Evolutionary conservation across 2,797 vertebrate species (phyloP).

Genomic region (Capromys pilorides): DNA sequence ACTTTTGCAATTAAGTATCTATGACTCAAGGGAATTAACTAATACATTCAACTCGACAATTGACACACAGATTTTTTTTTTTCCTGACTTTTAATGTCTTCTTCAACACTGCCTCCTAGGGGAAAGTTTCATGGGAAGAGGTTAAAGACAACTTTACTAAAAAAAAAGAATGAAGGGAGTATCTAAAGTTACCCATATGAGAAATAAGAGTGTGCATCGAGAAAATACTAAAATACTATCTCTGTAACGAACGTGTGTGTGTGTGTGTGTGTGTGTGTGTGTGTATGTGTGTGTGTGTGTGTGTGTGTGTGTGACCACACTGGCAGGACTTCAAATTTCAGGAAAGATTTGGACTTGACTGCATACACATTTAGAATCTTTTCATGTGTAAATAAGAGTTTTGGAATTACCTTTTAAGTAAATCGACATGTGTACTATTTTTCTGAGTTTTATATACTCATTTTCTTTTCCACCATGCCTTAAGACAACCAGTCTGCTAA

Average conservation of each 20-base stretch:
- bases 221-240: conserved; percentile 27
- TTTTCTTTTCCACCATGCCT: conserved; percentile 35
- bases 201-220: not conserved
- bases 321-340: conserved; percentile 8
- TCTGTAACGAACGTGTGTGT: not conserved
- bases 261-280: not conserved
- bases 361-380: not conserved
- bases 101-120: conserved; percentile 58
- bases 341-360: not conserved
- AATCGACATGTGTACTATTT: not conserved
- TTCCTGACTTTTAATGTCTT: not conserved
- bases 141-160: not conserved
- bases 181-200: not conserved
- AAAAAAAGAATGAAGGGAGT: not conserved
- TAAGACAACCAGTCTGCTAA: not conserved
- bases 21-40: not conserved
- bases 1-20: not conserved
- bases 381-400: not conserved
- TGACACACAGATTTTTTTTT: not conserved
- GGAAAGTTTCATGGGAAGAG: not conserved
- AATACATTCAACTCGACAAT: not conserved
- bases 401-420: not conserved
- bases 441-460: not conserved
- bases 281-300: not conserved
- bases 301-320: not conserved